Percentiles rank a stretch among this genome's conserved stretches.
Evolutionary conservation across 2,797 vertebrate genomes (phyloP).

Genomic region (Gymnoscopelus braueri): DNA sequence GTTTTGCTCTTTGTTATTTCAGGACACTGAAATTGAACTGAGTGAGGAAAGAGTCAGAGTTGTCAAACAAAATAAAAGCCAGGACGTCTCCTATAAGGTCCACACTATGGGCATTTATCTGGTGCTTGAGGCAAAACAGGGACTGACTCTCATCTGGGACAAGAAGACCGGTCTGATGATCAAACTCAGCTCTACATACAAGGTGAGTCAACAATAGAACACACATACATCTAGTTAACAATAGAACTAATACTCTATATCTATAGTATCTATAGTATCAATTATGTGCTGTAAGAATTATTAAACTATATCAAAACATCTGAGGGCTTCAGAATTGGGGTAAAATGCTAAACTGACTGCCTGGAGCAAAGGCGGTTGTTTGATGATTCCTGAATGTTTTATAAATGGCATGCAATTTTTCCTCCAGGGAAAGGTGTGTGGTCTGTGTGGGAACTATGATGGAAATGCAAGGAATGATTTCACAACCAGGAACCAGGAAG

Average conservation of each 20-base stretch:
- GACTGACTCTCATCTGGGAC: conserved; percentile 90
- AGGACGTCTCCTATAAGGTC: conserved; percentile 74
- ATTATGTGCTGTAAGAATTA: too few species aligned
- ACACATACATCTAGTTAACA: too few species aligned
- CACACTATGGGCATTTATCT: conserved; percentile 86
- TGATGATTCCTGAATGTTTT: too few species aligned
- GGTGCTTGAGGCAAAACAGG: conserved; percentile 83
- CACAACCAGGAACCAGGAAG: conserved; percentile 80
- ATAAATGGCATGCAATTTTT: too few species aligned
- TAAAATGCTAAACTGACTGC: too few species aligned
- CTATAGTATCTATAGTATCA: too few species aligned
- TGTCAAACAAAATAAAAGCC: conserved; percentile 55
- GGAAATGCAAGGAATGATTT: conserved; percentile 86
- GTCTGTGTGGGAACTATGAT: conserved; percentile 90
- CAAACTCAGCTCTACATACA: conserved; percentile 82
- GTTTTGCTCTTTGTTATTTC: conserved; percentile 33
- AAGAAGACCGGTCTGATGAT: conserved; percentile 88
- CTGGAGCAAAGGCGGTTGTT: too few species aligned
- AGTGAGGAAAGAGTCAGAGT: conserved; percentile 79
- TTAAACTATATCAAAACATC: too few species aligned
- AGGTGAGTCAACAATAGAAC: conserved; percentile 71
- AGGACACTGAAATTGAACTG: conserved; percentile 87
- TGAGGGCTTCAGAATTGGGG: too few species aligned
- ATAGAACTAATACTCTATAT: too few species aligned
- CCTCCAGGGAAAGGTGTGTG: conserved; percentile 85